Base-by-base conservation (phyloP, 2,797 vertebrate species). In the Macropodus opercularis region DNA sequence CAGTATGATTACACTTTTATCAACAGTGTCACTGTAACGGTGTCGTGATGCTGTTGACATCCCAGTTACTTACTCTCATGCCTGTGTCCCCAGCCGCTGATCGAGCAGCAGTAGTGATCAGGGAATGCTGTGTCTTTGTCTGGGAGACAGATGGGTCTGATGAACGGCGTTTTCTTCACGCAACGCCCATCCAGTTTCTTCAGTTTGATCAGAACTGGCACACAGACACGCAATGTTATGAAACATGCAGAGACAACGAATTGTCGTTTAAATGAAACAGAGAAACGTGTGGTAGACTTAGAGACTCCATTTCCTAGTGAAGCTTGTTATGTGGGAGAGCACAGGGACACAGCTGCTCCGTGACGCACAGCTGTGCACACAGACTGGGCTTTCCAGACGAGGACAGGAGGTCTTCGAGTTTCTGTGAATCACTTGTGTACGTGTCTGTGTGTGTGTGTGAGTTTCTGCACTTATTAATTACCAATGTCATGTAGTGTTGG, bases 401-500 rank as follows among this genome's bases (percentile, higher is more conserved):
- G 57, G 26, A 65, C 59, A 59, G 56, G 53, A 77, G 56, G 63
- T 72, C 46, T 24, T 48, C 40, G 24, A 42, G 66, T 78, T 78
- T 57, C 71, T 48, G 64, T 81, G 75, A 87, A 38, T 81, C 80
- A 81, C 55, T 47, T 4, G 32, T 61, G 55, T 57, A 42, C 68
- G 65, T 59, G 35, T 22, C 31, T 38, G 52, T 43, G 47, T 55
- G 58, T 36, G 57, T 38, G 29, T 52, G 52, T 66, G 63, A 23
- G 14, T 23, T 40, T 43, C 19, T 38, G 48, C 7, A 31, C 36
- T 18, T 43, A 46, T 31, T 72, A 26, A 43, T 93, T 86, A 98
- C 97, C 96, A 0, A 99, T 95, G 75, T 99, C 97, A n/a, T 98
- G 93, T 3, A 95, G 87, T 0, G 86, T 95, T 31, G 94, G 96